Base-by-base conservation (phyloP, 1,140 invertebrate genomes). In the Drosophila persimilis region DNA sequence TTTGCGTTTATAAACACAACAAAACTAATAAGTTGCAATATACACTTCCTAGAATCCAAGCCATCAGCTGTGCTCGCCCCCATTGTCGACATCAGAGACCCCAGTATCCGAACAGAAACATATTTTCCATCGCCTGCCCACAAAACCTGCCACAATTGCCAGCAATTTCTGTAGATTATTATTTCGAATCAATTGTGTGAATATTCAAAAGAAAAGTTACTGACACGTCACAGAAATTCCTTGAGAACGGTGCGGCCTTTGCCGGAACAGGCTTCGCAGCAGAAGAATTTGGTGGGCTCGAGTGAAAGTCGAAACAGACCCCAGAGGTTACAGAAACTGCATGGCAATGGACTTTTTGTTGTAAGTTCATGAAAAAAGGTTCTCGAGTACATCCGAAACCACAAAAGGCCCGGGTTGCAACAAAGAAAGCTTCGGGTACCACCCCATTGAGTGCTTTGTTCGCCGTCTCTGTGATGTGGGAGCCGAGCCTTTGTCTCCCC, bases 281-380 rank as follows among this genome's bases (percentile, higher is more conserved):
- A 31, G 8, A 59, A 43, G 51, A 55, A 66, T 55, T 45, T 31
- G 50, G 43, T 58, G 47, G 35, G 35, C 35, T 11, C 44, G 46
- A 58, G 70, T 75, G 72, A 66, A 57, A 75, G 72, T 62, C 54
- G 15, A 46, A 63, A 55, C 45, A 60, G 56, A 77, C 35, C 35
- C 35, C 35, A 39, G 35, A 39, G 35, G 35, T 11, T 5, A 39
- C 35, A 39, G 35, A 11, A 39, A 39, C 65, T 86, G 77, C 59
- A 81, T 86, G 74, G 81, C 81, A 65, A 90, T 90, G 89, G 89
- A 90, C 65, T 90, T 90, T 85, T 86, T 90, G 73, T 90, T 90
- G 89, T 90, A 89, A 90, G 89, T 90, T 85, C 66, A 60, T 81
- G 56, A 6, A 59, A 39, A 57, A 41, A 50, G 35, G 35, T 39